Conservation (phyloP, 92 coral and sea anemone species). For the Epizoanthus rinbou region DNA sequence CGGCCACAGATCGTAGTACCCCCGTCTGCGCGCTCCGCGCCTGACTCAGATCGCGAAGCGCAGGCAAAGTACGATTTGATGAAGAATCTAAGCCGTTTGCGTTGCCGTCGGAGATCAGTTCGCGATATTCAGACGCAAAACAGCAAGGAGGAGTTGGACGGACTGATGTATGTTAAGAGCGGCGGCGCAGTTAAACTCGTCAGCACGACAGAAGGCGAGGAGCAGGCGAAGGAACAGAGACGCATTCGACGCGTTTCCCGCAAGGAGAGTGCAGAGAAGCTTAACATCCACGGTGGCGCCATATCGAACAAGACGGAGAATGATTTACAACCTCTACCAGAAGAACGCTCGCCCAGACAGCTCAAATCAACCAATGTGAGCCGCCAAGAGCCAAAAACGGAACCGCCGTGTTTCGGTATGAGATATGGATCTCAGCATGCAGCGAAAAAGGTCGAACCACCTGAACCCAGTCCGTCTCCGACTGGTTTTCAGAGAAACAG, state of each 20-base stretch:
- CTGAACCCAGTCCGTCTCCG: conserved; percentile 27
- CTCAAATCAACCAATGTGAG: background rate
- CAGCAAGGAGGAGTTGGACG: conserved; percentile 82
- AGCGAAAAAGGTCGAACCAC: conserved; percentile 5
- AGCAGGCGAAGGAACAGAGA: conserved; percentile 75
- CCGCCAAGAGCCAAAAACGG: conserved; percentile 3
- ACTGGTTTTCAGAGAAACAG: conserved; percentile 29
- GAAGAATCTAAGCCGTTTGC: conserved; percentile 71
- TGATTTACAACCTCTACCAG: conserved; percentile 49
- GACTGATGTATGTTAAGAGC: conserved; percentile 87
- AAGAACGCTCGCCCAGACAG: conserved; percentile 52
- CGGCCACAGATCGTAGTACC: conserved; percentile 45
- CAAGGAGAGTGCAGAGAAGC: conserved; percentile 74
- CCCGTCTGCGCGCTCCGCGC: conserved; percentile 24
- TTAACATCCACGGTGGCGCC: conserved; percentile 47
- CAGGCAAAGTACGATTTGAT: conserved; percentile 41
- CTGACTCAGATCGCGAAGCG: conserved; percentile 37
- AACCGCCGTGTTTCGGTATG: conserved; percentile 18
- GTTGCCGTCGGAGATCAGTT: conserved; percentile 80
- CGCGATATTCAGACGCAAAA: conserved; percentile 78
- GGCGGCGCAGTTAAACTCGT: conserved; percentile 87
- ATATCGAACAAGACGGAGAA: conserved; percentile 45
- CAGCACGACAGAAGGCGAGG: conserved; percentile 84
- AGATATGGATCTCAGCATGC: conserved; percentile 24
- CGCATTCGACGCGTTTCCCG: conserved; percentile 79